Evolutionary conservation across 2,113 vertebrate species (phyloP), one percentile per base, ranked within the genome.

Genomic region (Dascyllus trimaculatus): DNA sequence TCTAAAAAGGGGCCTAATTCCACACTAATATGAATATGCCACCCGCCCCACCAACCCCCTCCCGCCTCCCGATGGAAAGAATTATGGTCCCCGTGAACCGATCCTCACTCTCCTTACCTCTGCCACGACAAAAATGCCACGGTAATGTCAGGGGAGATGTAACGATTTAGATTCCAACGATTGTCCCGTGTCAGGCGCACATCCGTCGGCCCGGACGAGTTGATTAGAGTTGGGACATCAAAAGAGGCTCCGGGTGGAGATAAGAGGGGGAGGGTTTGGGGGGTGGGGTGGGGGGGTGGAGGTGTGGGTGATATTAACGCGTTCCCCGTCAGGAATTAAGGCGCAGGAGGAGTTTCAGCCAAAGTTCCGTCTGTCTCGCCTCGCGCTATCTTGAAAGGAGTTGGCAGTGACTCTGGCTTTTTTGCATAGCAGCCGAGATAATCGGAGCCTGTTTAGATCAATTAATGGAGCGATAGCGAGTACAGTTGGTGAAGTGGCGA

Each of bases 101-200:
- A 73, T 78, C 62, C 82, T 84, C 86, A 48, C 85, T 89, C 81
- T 83, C 85, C 71, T 91, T 91, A 89, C 90, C 91, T 91, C 82
- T 83, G 89, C 93, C 87, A 91, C 80, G 81, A 91, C 93, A 94
- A 95, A 95, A 95, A 95, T 95, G 94, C 93, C 95, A 95, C 86
- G 86, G 85, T 94, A 95, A 95, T 95, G 95, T 95, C 95, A 95
- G 88, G 84, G 69, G 84, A 95, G 94, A 94, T 95, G 90, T 91
- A 89, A 92, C 84, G 94, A 95, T 95, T 94, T 93, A 92, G 93
- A 95, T 94, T 83, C 68, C 46, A 74, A 45, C 61, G 93, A 95
- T 95, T 94, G 91, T 86, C 88, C 75, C 63, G 65, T 93, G 93
- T 92, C 93, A 89, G 85, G 70, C 71, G 66, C 84, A 61, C 85